These are phyloP conservation scores for Xenops minutus DNA, from an alignment of 2,797 vertebrate genomes.

Conservation along the genomic window DNA sequence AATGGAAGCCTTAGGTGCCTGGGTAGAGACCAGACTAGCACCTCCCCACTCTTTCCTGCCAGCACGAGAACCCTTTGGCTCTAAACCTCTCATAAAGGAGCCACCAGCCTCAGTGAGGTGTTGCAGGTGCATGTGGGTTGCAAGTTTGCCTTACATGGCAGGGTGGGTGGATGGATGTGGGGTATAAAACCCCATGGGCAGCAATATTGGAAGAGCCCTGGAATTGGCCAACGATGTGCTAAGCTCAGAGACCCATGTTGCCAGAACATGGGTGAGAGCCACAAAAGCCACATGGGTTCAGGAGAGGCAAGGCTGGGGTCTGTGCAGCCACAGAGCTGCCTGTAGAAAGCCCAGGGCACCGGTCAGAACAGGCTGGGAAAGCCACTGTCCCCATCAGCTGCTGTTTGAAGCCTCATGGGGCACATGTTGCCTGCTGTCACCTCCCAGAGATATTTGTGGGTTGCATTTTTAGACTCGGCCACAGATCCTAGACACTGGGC, in stretches of 20 bases:
- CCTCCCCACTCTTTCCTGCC: not conserved
- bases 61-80: accelerated
- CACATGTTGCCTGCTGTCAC: not conserved
- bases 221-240: accelerated
- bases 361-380: constrained; percentile 17
- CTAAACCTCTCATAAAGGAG: not conserved
- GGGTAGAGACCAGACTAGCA: not conserved
- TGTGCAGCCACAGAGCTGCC: not conserved
- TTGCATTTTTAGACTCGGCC: constrained; percentile 24
- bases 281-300: constrained; percentile 18
- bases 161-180: not conserved
- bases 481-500: not conserved
- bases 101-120: not conserved
- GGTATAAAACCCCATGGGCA: not conserved
- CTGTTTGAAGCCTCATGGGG: accelerated
- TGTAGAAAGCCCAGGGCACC: not conserved
- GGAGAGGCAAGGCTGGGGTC: not conserved
- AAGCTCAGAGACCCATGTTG: not conserved
- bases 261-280: constrained; percentile 7
- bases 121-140: not conserved
- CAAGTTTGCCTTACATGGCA: not conserved
- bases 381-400: not conserved
- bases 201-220: not conserved
- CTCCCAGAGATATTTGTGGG: constrained; percentile 39
- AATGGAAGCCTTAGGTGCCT: not conserved